Conservation (phyloP, 2,113 vertebrate genomes). For the Petrocephalus zakoni region DNA sequence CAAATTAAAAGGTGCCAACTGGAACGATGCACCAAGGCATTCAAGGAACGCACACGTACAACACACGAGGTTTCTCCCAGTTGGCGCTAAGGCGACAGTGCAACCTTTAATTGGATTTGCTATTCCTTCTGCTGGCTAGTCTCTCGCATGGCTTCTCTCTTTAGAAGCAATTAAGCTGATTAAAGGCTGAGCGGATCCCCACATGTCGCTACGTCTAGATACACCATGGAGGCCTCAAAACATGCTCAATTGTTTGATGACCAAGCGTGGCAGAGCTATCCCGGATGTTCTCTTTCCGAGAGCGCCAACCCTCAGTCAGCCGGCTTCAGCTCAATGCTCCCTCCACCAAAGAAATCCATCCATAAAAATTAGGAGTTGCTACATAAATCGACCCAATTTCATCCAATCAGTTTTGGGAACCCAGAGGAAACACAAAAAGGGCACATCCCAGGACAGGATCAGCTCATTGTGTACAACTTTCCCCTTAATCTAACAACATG, state of each 20-base stretch:
- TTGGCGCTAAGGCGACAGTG: not conserved
- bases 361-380: not conserved
- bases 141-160: conserved; percentile 11
- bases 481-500: not conserved
- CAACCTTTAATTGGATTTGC: conserved; percentile 28
- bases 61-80: not conserved
- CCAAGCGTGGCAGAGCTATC: not conserved
- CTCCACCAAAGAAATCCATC: not conserved
- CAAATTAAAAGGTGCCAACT: not conserved
- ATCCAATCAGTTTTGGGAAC: not conserved
- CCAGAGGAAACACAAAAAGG: not conserved
- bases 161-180: conserved; percentile 23
- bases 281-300: not conserved
- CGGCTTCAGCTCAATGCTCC: not conserved
- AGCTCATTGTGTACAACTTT: not conserved
- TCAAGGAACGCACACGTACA: not conserved
- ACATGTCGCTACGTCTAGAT: not conserved
- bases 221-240: not conserved
- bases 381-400: conserved; percentile 1
- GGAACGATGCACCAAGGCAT: not conserved
- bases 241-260: not conserved
- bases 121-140: conserved; percentile 5
- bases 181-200: conserved; percentile 17
- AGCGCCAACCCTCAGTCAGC: not conserved
- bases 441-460: not conserved